Base-by-base conservation (phyloP, 2,888 invertebrate species). In the Arctia plantaginis region DNA sequence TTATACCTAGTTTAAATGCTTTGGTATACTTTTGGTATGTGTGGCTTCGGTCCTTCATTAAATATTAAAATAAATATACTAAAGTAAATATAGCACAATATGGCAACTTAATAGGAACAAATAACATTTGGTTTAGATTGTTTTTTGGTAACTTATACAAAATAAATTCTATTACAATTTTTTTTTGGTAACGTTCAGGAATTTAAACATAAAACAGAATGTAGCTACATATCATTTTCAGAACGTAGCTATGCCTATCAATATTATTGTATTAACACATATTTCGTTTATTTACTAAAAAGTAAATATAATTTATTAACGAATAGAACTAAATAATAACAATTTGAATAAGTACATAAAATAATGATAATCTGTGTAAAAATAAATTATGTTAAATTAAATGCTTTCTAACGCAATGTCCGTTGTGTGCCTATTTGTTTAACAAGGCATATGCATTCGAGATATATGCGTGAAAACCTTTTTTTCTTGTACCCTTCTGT, bases 21-120 rank as follows among this genome's bases (percentile, higher is more conserved):
- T 89, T 88, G 85, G 87, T 82, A 85, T 81, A 79, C 74, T 82
- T 86, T 87, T 85, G 82, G 85, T 87, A 74, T 51, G 69, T 74
- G 82, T 80, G 64, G 64, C 78, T 83, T 85, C 82, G 81, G 85
- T 82, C 77, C 77, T 82, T 77, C 79, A 80, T 78, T 79, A 80
- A 75, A 67, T 74, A 76, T 66, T n/a, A 67, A 80, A 72, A 79
- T 74, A 82, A 78, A 80, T 27, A 77, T 79, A 82, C 23, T 78
- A 76, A 64, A 77, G 78, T 81, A 77, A 82, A 80, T 71, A 35
- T 4, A 35, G 35, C 6, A 35, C 35, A 82, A 77, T 87, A 92
- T 92, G 91, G 91, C 91, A 91, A 91, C 90, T 82, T 76, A 89
- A 82, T 88, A 91, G 89, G 89, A 92, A 89, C 84, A 20, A 76